Base-by-base conservation (phyloP, 2,797 vertebrate genomes). In the Percopsis omiscomaycus region DNA sequence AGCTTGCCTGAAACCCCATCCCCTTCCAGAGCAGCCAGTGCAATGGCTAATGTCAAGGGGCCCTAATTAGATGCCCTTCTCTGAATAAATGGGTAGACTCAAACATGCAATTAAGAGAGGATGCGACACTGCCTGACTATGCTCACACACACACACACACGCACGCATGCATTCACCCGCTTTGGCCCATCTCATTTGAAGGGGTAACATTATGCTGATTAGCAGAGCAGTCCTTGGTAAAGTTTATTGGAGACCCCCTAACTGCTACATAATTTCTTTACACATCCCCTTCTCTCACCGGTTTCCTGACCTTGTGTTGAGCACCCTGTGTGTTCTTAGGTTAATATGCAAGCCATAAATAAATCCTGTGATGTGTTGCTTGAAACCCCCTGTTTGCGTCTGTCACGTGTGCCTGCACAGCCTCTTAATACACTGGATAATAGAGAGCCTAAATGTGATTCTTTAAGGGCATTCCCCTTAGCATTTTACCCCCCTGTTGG, bases 21-120 rank as follows among this genome's bases (percentile, higher is more conserved):
- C 78, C 72, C 71, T 30, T 22, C 66, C 59, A 78, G 71, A 78
- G 75, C 82, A 63, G 66, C 46, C 16, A 65, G 73, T 77, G 76
- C 77, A 61, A 74, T 55, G 75, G 80, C 83, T 85, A 68, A 83
- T 86, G 87, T 84, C 86, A 88, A 71, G 89, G 78, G 77, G 82
- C 74, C 80, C 83, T 89, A 89, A 90, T 90, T 91, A 90, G 84
- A 84, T 74, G 71, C 77, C 78, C 81, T 79, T 80, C 77, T 79
- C 77, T 67, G 81, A 73, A 86, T 85, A 85, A 89, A 89, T 85
- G 81, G 85, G 71, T 79, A 82, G 80, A 84, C 85, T 89, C 84
- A 88, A 89, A 86, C 83, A 85, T 85, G 84, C 85, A 90, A 90
- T 92, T 92, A 91, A 73, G 74, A 70, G 47, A 86, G 79, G 74